A percentile compares a stretch with the other conserved stretches of the same genome.
Evolutionary conservation across 2,113 vertebrate species (phyloP).

Genomic region (Bos javanicus): DNA sequence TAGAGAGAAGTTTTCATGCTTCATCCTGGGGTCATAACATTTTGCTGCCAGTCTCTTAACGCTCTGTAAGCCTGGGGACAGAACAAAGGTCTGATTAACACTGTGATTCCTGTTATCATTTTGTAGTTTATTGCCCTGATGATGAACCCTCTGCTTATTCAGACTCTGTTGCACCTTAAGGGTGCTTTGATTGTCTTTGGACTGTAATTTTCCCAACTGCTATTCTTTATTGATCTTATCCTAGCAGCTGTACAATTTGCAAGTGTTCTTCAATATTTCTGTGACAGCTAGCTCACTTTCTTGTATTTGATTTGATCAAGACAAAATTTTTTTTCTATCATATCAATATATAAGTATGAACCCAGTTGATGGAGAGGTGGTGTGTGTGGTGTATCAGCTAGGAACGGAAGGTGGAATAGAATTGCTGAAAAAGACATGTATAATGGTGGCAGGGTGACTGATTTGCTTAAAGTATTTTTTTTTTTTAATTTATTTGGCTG

Average conservation of each 20-base stretch:
- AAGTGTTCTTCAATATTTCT: conserved; percentile 43
- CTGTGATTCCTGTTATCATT: not conserved
- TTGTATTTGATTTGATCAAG: conserved; percentile 10
- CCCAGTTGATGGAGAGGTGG: not conserved
- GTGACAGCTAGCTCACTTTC: not conserved
- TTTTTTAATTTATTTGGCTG: not conserved
- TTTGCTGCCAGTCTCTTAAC: not conserved
- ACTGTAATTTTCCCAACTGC: not conserved
- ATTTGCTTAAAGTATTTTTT: not conserved
- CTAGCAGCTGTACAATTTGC: not conserved
- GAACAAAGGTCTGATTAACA: not conserved
- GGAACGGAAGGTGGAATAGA: not conserved
- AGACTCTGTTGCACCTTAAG: not conserved
- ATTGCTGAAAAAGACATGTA: not conserved
- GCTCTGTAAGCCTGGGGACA: not conserved
- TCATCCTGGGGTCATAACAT: not conserved
- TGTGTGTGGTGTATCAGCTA: not conserved
- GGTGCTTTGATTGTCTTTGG: not conserved
- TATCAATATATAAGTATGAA: not conserved
- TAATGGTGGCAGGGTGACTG: not conserved
- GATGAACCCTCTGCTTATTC: not conserved
- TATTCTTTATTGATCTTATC: not conserved
- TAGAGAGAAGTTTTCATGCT: not conserved
- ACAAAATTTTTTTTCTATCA: not conserved
- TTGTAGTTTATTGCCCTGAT: not conserved